phyloP scores from a whole-genome alignment of 2,113 vertebrate genomes.

The Alouatta palliata region DNA sequence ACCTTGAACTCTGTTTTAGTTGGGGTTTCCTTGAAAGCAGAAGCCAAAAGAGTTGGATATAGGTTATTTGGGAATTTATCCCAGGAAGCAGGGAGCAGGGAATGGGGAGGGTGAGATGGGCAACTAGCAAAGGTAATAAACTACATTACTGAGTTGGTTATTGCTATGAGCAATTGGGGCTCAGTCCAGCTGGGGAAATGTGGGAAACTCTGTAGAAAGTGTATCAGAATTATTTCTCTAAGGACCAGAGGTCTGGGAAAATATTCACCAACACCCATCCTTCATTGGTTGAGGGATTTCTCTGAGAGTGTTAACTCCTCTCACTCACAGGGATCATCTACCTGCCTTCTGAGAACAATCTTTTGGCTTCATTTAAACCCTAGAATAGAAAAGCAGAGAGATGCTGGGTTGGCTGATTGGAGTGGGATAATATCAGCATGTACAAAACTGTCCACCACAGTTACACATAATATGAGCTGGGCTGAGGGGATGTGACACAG shows the following conservation, averaged over 20 bases:
- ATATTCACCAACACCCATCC: not conserved
- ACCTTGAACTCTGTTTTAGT: not conserved
- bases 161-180: not conserved
- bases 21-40: not conserved
- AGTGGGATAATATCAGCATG: rapidly evolving
- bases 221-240: not conserved
- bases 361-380: not conserved
- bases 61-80: not conserved
- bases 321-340: not conserved
- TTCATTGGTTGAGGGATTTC: not conserved
- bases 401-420: not conserved
- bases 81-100: not conserved
- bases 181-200: not conserved
- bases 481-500: too few relatives aligned
- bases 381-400: not conserved
- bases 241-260: not conserved
- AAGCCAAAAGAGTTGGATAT: not conserved
- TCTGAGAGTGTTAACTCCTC: not conserved
- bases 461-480: not conserved
- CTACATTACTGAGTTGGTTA: not conserved
- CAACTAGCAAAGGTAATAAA: not conserved
- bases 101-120: not conserved
- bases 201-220: not conserved
- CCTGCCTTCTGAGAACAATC: not conserved
- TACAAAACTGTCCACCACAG: too few relatives aligned